These are phyloP conservation scores for Rhingia campestris DNA, from an alignment of 2,888 invertebrate genomes.

Conservation along the genomic window DNA sequence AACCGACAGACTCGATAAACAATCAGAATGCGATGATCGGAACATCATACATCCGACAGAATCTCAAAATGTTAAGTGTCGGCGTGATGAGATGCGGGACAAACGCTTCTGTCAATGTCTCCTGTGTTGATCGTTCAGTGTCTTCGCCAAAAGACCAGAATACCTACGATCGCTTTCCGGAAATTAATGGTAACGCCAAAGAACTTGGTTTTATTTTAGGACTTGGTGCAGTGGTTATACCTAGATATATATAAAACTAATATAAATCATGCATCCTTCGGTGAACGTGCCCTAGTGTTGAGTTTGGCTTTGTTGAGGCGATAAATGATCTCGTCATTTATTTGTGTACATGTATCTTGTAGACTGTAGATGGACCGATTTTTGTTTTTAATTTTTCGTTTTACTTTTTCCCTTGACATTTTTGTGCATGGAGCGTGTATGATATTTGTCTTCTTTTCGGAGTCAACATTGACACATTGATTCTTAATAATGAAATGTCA, in stretches of 20 bases:
- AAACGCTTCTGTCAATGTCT: slow-evolving; percentile 40
- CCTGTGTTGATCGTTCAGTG: slow-evolving; percentile 16
- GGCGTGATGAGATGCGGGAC: slow-evolving; percentile 62
- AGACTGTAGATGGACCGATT: slow-evolving; percentile 14
- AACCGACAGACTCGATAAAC: slow-evolving; percentile 58
- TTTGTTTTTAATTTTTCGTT: slow-evolving; percentile 41
- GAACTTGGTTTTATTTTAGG: slow-evolving; percentile 59
- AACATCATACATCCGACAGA: slow-evolving; percentile 38
- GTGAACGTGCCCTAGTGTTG: slow-evolving; percentile 44
- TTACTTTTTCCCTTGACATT: slow-evolving; percentile 34
- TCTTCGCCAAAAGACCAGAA: slow-evolving; percentile 19
- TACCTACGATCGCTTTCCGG: slow-evolving; percentile 35
- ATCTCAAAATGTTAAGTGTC: slow-evolving; percentile 32
- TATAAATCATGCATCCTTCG: slow-evolving; percentile 56
- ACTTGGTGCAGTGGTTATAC: slow-evolving; percentile 35
- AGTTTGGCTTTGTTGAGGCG: slow-evolving; percentile 39
- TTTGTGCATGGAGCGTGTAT: slow-evolving; percentile 35
- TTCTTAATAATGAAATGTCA: slow-evolving; percentile 19
- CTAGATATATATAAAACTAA: slow-evolving; percentile 28
- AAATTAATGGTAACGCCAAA: slow-evolving; percentile 47
- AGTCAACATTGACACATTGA: slow-evolving; percentile 52
- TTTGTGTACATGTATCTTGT: slow-evolving; percentile 62
- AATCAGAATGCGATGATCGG: slow-evolving; percentile 52
- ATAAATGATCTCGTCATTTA: slow-evolving; percentile 56
- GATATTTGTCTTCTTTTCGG: slow-evolving; percentile 50